A percentile compares a stretch with the other conserved stretches of the same genome.
Conservation (phyloP, 2,797 vertebrate species). For the Acestrorhynchus altus region DNA sequence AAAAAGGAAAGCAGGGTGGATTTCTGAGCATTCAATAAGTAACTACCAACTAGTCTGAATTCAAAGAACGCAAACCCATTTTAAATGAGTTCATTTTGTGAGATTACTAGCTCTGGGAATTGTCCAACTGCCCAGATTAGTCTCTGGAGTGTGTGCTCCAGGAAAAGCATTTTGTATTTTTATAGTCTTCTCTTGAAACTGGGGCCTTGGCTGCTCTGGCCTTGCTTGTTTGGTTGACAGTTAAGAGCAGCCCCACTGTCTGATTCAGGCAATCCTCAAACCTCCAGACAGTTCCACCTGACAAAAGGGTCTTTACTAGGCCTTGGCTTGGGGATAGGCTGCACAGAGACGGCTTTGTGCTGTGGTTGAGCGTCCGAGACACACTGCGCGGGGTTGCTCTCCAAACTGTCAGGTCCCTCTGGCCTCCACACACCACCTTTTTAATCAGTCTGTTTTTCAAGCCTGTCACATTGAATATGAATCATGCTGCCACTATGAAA, state of each 20-base stretch:
- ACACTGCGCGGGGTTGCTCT: slow-evolving; percentile 44
- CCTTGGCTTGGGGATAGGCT: slow-evolving; percentile 31
- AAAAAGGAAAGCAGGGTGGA: slow-evolving; percentile 9
- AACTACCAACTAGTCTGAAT: slow-evolving; percentile 19
- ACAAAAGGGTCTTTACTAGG: slow-evolving; percentile 59
- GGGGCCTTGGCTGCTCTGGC: slow-evolving; percentile 25
- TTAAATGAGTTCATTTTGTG: slow-evolving; percentile 21
- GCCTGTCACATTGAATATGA: slow-evolving; percentile 30
- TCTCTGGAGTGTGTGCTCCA: slow-evolving; percentile 31
- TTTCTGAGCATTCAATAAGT: slow-evolving; percentile 13
- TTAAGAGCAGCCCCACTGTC: slow-evolving; percentile 48
- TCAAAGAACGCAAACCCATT: slow-evolving; percentile 30
- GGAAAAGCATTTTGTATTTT: slow-evolving; percentile 44
- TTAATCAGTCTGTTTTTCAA: slow-evolving; percentile 29
- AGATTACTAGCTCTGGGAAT: slow-evolving; percentile 27
- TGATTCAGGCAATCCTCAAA: slow-evolving; percentile 56
- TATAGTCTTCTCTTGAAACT: slow-evolving; percentile 35
- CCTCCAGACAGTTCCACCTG: slow-evolving; percentile 49
- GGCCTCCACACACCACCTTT: slow-evolving; percentile 25
- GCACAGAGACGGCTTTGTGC: slow-evolving; percentile 65
- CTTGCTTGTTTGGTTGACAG: slow-evolving; percentile 50
- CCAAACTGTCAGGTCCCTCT: slow-evolving; percentile 49
- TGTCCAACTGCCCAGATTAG: slow-evolving; percentile 28
- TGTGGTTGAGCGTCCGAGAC: slow-evolving; percentile 39
- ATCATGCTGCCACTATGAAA: not conserved